A percentile compares a stretch with the other conserved stretches of the same genome.
Evolutionary conservation across 2,797 vertebrate species (phyloP).

Genomic region (Parauchenoglanis punctatus): DNA sequence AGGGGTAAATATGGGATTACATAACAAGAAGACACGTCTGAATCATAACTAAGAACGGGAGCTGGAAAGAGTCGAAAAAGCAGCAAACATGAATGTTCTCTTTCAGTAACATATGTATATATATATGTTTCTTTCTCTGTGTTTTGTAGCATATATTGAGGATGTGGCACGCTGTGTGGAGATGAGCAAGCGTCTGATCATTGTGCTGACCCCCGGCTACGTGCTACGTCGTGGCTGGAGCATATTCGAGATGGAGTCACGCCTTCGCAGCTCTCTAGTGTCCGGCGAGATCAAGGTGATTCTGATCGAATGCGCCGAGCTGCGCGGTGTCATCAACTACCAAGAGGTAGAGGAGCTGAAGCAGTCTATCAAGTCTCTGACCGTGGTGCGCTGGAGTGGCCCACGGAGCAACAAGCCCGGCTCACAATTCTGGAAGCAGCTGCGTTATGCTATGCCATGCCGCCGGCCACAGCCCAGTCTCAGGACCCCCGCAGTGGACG

Average conservation of each 20-base stretch:
- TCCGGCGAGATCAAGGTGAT: constrained; percentile 98
- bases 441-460: constrained; percentile 99
- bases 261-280: constrained; percentile 94
- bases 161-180: constrained; percentile 97
- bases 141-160: constrained; percentile 91
- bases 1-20: background rate
- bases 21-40: background rate
- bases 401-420: constrained; percentile 96
- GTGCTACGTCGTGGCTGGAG: constrained; percentile 98
- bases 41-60: background rate
- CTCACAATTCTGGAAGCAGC: constrained; percentile 99
- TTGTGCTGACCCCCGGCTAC: constrained; percentile 98
- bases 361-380: constrained; percentile 96
- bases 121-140: background rate
- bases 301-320: constrained; percentile 95
- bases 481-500: constrained; percentile 92
- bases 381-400: constrained; percentile 96
- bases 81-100: background rate
- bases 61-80: background rate
- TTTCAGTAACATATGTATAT: background rate
- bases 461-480: constrained; percentile 89
- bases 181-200: constrained; percentile 97
- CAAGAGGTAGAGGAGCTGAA: constrained; percentile 98
- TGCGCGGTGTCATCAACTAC: constrained; percentile 98
- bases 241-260: constrained; percentile 98